Conservation (phyloP, 2,888 invertebrate genomes). For the Bellardia bayeri region DNA sequence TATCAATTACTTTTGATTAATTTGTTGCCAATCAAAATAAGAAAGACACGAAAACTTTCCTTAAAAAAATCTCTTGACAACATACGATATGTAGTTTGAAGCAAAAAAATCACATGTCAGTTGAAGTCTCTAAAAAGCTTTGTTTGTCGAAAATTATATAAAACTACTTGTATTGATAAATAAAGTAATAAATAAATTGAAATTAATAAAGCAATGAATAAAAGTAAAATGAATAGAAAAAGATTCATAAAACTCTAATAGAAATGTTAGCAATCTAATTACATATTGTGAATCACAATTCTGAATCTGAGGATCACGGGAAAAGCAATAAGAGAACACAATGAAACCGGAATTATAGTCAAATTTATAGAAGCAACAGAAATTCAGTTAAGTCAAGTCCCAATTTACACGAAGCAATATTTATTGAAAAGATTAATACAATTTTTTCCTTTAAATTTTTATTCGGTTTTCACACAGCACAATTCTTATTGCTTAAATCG, state of each 20-base stretch:
- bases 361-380: no score
- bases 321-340: no score
- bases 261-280: slow-evolving; percentile 19
- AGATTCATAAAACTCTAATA: not conserved
- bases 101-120: slow-evolving; percentile 28
- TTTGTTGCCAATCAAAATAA: slow-evolving; percentile 16
- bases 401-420: no score
- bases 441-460: no score
- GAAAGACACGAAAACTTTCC: slow-evolving; percentile 17
- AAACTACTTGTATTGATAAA: slow-evolving; percentile 3
- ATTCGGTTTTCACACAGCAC: no score
- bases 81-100: not conserved
- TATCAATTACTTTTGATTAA: slow-evolving; percentile 62
- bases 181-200: slow-evolving; percentile 37
- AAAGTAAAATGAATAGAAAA: not conserved
- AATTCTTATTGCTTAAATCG: no score
- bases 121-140: not conserved
- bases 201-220: slow-evolving; percentile 41
- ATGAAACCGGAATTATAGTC: no score
- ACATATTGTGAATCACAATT: no score
- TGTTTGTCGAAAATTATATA: not conserved
- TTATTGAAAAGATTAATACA: no score
- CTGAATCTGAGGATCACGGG: no score
- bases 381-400: no score
- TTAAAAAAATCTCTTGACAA: slow-evolving; percentile 23